Percentiles rank a stretch among this genome's conserved stretches.
Evolutionary conservation across 2,797 vertebrate species (phyloP).

Genomic region (Steatocranus sp.): DNA sequence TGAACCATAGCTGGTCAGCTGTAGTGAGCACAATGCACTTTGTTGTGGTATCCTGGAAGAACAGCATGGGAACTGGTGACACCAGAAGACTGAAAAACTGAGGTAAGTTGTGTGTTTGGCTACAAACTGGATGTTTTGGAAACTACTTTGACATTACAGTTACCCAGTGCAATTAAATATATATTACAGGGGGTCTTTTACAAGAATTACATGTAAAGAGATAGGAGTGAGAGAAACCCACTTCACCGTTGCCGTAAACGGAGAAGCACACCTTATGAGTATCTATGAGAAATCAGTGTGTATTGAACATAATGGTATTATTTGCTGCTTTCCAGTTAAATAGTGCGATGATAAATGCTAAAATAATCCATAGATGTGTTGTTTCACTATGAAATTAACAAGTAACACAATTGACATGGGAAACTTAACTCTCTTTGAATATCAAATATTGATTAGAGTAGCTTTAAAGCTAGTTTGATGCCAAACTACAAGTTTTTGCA

Average conservation of each 20-base stretch:
- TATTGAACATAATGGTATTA: not conserved
- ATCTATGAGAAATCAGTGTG: not conserved
- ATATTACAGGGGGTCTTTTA: not conserved
- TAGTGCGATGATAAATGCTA: not conserved
- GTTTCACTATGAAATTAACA: not conserved
- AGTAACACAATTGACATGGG: not conserved
- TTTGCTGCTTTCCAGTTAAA: not conserved
- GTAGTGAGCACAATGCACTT: not conserved
- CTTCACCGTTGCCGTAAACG: not conserved
- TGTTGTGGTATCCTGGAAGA: not conserved
- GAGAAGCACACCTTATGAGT: not conserved
- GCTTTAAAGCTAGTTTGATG: not conserved
- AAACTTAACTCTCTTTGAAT: not conserved
- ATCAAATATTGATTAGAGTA: not conserved
- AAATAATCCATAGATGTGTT: not conserved
- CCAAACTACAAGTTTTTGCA: not conserved
- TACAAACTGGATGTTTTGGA: not conserved
- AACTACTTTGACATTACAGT: not conserved
- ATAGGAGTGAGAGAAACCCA: not conserved
- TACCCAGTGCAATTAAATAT: not conserved
- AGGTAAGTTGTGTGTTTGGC: not conserved
- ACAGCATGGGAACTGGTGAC: not conserved
- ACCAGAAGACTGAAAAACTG: not conserved
- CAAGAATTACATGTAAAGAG: not conserved
- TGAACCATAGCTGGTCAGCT: not conserved